Percentiles rank a stretch among this genome's conserved stretches.
These are phyloP conservation scores for Diaphora mendica DNA, from an alignment of 2,888 invertebrate species.

Conservation along the genomic window DNA sequence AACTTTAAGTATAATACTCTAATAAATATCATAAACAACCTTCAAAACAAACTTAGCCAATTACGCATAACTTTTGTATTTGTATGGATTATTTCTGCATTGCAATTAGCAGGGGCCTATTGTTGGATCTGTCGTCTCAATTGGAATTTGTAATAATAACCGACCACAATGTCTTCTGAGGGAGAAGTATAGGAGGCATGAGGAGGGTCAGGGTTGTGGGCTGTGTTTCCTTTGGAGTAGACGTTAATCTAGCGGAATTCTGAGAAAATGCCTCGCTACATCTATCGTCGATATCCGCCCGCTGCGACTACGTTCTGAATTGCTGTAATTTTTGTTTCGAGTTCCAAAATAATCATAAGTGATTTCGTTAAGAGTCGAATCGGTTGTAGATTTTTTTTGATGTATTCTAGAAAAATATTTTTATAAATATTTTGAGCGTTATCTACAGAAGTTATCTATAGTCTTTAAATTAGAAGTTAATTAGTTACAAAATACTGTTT, in stretches of 20 bases:
- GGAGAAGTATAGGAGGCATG: constrained; percentile 8
- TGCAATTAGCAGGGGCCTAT: constrained; percentile 43
- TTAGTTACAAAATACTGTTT: too few relatives aligned
- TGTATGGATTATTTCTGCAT: constrained; percentile 50
- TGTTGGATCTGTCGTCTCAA: constrained; percentile 55
- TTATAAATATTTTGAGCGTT: too few relatives aligned
- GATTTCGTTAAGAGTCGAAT: constrained; percentile 32
- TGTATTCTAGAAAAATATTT: too few relatives aligned
- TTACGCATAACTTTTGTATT: constrained; percentile 48
- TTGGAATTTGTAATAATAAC: constrained; percentile 67
- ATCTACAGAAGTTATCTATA: too few relatives aligned
- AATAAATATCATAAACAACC: constrained; percentile 47
- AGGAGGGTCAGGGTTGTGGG: constrained; percentile 27
- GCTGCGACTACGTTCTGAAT: constrained; percentile 52
- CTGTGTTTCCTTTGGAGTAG: constrained; percentile 51
- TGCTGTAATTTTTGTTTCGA: too few relatives aligned
- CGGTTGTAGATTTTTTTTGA: too few relatives aligned
- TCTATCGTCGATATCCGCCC: constrained; percentile 55
- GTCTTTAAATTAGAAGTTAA: too few relatives aligned
- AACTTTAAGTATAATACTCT: constrained; percentile 34
- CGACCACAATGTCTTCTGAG: constrained; percentile 42
- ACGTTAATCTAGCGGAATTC: constrained; percentile 73
- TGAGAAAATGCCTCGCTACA: constrained; percentile 59
- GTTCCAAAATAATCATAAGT: too few relatives aligned
- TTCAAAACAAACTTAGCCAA: constrained; percentile 44